These are phyloP conservation scores for Cerastis rubricosa DNA, from an alignment of 2,888 invertebrate species.

Conservation along the genomic window DNA sequence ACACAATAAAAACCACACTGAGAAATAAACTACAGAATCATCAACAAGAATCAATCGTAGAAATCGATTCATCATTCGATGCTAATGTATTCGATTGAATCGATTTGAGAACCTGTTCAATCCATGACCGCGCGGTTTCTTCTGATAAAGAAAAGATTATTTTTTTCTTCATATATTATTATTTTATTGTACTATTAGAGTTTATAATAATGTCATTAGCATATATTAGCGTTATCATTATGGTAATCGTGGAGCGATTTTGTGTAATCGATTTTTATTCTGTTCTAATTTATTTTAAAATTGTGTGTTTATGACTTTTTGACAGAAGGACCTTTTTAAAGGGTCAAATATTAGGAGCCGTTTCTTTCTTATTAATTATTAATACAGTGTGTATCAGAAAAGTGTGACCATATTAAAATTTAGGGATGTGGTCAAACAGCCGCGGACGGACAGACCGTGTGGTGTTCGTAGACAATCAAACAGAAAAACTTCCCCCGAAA, in stretches of 20 bases:
- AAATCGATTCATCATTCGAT: conserved; percentile 81
- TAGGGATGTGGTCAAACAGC: too few relatives aligned
- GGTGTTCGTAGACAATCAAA: not conserved
- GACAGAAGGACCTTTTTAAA: not conserved
- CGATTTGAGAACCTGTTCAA: conserved; percentile 75
- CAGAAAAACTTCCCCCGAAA: not conserved
- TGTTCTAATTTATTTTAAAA: conserved; percentile 38
- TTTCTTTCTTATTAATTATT: not conserved
- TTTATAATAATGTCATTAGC: conserved; percentile 77
- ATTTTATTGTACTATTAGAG: conserved; percentile 75
- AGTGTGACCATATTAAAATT: not conserved
- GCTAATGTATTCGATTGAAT: conserved; percentile 76
- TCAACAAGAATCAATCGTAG: conserved; percentile 67
- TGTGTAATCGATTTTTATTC: conserved; percentile 42
- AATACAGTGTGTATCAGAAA: not conserved
- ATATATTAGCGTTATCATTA: conserved; percentile 63
- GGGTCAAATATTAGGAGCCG: not conserved
- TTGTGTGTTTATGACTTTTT: not conserved
- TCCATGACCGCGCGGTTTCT: conserved; percentile 69
- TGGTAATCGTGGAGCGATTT: conserved; percentile 50
- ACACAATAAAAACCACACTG: conserved; percentile 54
- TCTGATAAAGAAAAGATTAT: conserved; percentile 71
- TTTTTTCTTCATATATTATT: conserved; percentile 62
- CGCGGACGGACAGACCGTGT: too few relatives aligned
- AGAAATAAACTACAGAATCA: conserved; percentile 67